These are phyloP conservation scores for Dione juno DNA, from an alignment of 2,888 invertebrate genomes.

Conservation along the genomic window DNA sequence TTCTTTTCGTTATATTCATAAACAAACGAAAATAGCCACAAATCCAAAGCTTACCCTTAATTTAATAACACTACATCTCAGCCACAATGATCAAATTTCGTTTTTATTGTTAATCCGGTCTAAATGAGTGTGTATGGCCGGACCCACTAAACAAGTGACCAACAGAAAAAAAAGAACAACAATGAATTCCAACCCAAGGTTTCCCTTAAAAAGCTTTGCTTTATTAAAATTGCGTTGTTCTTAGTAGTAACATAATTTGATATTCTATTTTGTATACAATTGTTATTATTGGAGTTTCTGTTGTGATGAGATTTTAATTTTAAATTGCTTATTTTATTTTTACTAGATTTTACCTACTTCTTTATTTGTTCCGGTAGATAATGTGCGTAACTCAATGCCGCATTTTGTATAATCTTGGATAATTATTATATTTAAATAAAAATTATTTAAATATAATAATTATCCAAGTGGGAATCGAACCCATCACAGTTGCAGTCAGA, in stretches of 20 bases:
- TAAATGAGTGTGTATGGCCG: constrained; percentile 72
- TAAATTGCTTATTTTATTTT: no score
- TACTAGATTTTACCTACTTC: no score
- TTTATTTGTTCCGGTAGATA: no score
- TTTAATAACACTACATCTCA: constrained; percentile 53
- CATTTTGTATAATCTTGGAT: not conserved
- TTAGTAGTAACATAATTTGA: not conserved
- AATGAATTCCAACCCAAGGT: constrained; percentile 61
- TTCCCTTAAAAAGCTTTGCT: constrained; percentile 43
- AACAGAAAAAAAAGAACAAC: constrained; percentile 55
- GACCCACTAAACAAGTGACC: constrained; percentile 67
- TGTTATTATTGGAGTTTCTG: not conserved
- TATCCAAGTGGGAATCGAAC: not conserved
- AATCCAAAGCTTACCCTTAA: constrained; percentile 63
- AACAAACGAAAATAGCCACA: not conserved
- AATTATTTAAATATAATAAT: not conserved
- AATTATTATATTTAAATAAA: not conserved
- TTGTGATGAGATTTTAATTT: not conserved
- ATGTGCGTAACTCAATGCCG: no score
- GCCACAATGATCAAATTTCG: constrained; percentile 83
- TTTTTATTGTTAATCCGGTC: constrained; percentile 81
- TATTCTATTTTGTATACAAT: constrained; percentile 14
- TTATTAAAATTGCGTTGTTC: constrained; percentile 44
- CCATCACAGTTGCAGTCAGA: no score
- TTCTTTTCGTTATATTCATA: no score